phyloP scores from a whole-genome alignment of 2,797 vertebrate genomes.

The Bradypus variegatus region DNA sequence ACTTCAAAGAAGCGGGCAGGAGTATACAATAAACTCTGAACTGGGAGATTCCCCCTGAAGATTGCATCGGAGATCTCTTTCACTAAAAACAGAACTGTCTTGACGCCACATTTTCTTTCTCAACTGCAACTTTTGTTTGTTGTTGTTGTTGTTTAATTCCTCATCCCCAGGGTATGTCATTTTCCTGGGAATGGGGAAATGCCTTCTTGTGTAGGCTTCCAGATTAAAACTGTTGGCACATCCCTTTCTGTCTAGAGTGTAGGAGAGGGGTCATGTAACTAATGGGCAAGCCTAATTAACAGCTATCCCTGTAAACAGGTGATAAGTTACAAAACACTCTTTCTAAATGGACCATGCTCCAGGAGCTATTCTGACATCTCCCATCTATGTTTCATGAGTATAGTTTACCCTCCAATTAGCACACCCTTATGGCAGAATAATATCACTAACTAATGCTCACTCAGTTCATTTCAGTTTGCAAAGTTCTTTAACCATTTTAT shows the following conservation, averaged over 20 bases:
- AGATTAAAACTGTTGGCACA: background rate
- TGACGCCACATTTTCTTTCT: background rate
- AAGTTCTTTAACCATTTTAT: background rate
- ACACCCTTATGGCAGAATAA: background rate
- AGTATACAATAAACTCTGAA: constrained; percentile 35
- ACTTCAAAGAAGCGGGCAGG: background rate
- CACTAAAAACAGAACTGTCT: background rate
- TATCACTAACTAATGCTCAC: background rate
- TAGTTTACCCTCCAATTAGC: background rate
- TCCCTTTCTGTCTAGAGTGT: background rate
- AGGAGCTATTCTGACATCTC: background rate
- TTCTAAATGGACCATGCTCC: background rate
- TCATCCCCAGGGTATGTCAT: background rate
- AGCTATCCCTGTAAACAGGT: background rate
- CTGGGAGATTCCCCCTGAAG: background rate
- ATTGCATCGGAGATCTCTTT: constrained; percentile 25
- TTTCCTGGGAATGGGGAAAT: background rate
- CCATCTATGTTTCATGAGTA: background rate
- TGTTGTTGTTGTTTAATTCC: background rate
- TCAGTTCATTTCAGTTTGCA: background rate
- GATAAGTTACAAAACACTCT: background rate
- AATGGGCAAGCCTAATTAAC: background rate
- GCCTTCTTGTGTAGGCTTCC: background rate
- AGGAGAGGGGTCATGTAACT: background rate
- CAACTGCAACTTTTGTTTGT: background rate